Base-by-base conservation (phyloP, 2,797 vertebrate genomes). In the Helostoma temminkii region DNA sequence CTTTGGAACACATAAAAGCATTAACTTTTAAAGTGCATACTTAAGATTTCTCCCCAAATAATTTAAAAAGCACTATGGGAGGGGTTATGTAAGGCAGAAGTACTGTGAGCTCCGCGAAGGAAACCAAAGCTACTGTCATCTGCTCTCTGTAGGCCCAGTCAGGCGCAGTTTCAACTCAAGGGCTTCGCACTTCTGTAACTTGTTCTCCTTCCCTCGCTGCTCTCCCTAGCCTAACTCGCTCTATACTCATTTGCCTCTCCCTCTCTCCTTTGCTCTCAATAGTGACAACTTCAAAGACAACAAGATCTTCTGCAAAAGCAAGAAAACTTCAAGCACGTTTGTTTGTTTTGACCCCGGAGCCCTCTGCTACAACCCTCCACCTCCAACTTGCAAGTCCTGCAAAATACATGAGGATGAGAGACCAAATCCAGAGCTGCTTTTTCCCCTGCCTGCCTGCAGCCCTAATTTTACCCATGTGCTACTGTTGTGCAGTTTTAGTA, bases 11-110 rank as follows among this genome's bases (percentile, higher is more conserved):
- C 87, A 90, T 91, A 80, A 92, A 91, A 90, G 88, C 80, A 84
- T 91, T 87, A 88, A 84, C 81, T 93, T 91, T 92, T 91, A 90
- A 90, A 91, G 85, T 87, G 88, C 87, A 91, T 83, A 90, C 88
- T 88, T 86, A 85, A 89, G 84, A 83, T 87, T 89, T 88, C 76
- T 92, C 85, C 88, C 88, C 85, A 89, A 91, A 92, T 92, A 89
- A 91, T 87, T 93, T 89, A 87, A 86, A 88, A 82, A 84, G 86
- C 86, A 85, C 89, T 89, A 78, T 71, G 89, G 89, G 87, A 90
- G 85, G 88, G 84, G 89, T 93, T 90, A 93, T 88, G 85, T 92
- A 92, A 93, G 91, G 86, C 84, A 89, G 87, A 89, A 88, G 88
- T 72, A 88, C 86, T 89, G 80, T 71, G 85, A 83, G 90, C 88